Conservation (phyloP, 2,888 invertebrate species). For the Leptinotarsa tumamoca region DNA sequence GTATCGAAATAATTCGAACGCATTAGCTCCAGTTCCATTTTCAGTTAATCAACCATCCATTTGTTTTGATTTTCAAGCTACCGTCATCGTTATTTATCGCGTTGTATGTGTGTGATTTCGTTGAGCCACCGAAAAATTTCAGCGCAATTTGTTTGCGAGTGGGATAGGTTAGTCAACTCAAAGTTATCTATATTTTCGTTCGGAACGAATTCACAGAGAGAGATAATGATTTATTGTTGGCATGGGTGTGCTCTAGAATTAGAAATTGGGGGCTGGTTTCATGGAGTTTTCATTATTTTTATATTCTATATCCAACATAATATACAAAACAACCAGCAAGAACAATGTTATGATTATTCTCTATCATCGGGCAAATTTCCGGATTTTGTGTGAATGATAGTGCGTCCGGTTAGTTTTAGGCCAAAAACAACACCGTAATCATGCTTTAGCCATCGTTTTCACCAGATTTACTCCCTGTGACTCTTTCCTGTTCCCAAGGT, state of each 20-base stretch:
- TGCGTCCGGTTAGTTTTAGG: no score
- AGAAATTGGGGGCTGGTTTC: not conserved
- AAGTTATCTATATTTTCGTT: slow-evolving; percentile 45
- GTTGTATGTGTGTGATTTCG: slow-evolving; percentile 27
- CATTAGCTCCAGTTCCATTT: slow-evolving; percentile 22
- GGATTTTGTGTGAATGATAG: no score
- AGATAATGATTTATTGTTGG: slow-evolving; percentile 29
- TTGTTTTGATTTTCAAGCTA: slow-evolving; percentile 33
- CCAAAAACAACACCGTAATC: no score
- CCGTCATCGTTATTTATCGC: slow-evolving; percentile 31
- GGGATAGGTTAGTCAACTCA: slow-evolving; percentile 55
- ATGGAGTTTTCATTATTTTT: not conserved
- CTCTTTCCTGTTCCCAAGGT: no score
- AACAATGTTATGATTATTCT: no score
- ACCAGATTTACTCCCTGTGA: no score
- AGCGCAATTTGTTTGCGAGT: slow-evolving; percentile 49
- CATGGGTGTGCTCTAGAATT: not conserved
- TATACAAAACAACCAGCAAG: no score
- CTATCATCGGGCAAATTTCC: no score
- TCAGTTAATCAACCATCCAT: slow-evolving; percentile 28
- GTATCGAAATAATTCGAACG: slow-evolving; percentile 18
- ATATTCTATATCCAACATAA: no score
- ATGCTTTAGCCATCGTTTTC: no score
- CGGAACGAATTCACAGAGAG: slow-evolving; percentile 22
- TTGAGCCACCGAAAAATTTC: slow-evolving; percentile 35